Evolutionary conservation across 2,113 vertebrate genomes (phyloP).

Genomic region (Leucosticte australis): DNA sequence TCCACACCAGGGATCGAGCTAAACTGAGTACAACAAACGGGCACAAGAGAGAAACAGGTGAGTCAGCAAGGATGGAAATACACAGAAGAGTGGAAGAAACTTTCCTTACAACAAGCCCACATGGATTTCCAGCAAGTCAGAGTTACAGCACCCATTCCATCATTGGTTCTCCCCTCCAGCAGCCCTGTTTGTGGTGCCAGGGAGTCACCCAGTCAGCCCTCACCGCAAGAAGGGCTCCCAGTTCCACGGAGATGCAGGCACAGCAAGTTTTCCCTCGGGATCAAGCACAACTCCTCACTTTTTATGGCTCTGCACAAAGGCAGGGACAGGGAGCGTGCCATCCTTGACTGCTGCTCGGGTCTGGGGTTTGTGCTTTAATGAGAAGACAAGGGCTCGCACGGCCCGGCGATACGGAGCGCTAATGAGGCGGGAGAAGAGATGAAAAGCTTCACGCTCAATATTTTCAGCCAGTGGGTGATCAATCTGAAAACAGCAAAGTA

Average conservation of each 20-base stretch:
- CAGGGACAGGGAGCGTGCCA: conserved; percentile 73
- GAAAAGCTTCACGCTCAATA: conserved; percentile 93
- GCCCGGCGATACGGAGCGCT: conserved; percentile 86
- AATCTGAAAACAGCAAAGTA: conserved; percentile 82
- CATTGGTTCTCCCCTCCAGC: not conserved
- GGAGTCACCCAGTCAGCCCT: not conserved
- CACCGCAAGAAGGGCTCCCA: not conserved
- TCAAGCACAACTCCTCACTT: conserved; percentile 72
- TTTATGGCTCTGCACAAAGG: conserved; percentile 85
- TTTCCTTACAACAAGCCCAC: not conserved
- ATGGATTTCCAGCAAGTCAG: not conserved
- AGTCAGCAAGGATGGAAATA: not conserved
- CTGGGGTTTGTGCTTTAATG: conserved; percentile 89
- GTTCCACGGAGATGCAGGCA: not conserved
- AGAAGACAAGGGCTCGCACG: conserved; percentile 89
- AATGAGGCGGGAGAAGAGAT: conserved; percentile 87
- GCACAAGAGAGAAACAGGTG: not conserved
- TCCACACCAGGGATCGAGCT: not conserved
- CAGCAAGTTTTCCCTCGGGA: not conserved
- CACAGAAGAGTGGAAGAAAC: not conserved
- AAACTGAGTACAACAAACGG: not conserved
- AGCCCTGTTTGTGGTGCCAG: not conserved
- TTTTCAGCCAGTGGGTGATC: conserved; percentile 91
- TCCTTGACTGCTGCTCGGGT: conserved; percentile 80
- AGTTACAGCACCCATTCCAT: not conserved